Conservation (phyloP, 2,797 vertebrate species). For the Ptychadena robeensis region DNA sequence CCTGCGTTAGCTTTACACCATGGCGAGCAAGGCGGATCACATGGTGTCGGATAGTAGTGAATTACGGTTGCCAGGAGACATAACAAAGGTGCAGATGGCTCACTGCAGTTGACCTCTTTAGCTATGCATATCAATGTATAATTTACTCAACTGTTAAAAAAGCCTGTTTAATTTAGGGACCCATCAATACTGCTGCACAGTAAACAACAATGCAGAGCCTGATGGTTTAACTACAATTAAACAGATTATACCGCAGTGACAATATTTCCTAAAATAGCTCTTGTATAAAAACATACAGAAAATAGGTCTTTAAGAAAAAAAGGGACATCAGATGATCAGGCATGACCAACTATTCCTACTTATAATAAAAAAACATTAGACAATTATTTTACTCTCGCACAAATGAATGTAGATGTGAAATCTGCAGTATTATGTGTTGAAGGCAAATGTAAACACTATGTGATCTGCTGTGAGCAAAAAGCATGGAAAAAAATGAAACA, state of each 20-base stretch:
- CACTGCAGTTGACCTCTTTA: conserved; percentile 71
- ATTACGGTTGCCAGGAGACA: conserved; percentile 74
- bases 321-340: neutral
- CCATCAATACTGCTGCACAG: conserved; percentile 8
- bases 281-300: neutral
- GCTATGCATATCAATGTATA: conserved; percentile 74
- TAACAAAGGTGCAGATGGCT: conserved; percentile 67
- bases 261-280: neutral
- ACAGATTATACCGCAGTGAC: neutral
- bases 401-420: neutral
- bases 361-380: neutral
- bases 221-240: neutral
- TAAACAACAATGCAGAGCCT: neutral
- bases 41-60: conserved; percentile 69
- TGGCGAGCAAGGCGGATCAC: conserved; percentile 64
- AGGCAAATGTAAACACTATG: neutral
- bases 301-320: too few relatives aligned
- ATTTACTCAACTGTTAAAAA: conserved; percentile 70
- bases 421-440: neutral
- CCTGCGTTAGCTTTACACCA: conserved; percentile 60
- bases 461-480: neutral
- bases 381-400: neutral
- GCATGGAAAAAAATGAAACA: neutral
- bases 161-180: conserved; percentile 38
- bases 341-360: neutral